Conservation (phyloP, 2,113 vertebrate species). For the Antigone vipio region DNA sequence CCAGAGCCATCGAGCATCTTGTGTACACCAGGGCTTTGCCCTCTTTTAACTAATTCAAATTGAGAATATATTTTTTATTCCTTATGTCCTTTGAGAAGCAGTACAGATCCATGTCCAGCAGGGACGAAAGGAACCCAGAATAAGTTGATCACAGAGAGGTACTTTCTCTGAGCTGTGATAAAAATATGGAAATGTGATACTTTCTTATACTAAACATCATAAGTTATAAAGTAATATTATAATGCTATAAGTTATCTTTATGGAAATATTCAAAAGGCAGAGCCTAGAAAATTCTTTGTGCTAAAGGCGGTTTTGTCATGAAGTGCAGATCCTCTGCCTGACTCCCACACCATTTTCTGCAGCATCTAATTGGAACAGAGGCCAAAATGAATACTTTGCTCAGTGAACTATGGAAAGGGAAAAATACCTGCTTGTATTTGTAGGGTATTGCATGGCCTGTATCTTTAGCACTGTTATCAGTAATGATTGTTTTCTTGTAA, state of each 20-base stretch:
- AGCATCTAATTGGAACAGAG: not conserved
- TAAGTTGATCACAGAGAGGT: not conserved
- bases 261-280: not conserved
- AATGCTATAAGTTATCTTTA: not conserved
- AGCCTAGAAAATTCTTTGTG: not conserved
- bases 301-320: not conserved
- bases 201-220: not conserved
- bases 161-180: not conserved
- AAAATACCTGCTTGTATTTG: not conserved
- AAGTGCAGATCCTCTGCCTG: not conserved
- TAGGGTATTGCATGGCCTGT: not conserved
- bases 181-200: not conserved
- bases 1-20: not conserved
- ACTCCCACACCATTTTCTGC: not conserved
- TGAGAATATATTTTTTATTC: not conserved
- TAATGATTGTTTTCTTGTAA: not conserved
- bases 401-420: not conserved
- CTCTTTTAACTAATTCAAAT: not conserved
- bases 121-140: not conserved
- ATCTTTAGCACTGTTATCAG: not conserved
- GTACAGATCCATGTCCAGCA: fast-evolving
- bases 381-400: not conserved
- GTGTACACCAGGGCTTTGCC: not conserved
- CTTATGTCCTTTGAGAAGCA: not conserved
- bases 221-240: not conserved